Evolutionary conservation across 1,140 invertebrate genomes (phyloP).

Genomic region (Papilio polyxenes): DNA sequence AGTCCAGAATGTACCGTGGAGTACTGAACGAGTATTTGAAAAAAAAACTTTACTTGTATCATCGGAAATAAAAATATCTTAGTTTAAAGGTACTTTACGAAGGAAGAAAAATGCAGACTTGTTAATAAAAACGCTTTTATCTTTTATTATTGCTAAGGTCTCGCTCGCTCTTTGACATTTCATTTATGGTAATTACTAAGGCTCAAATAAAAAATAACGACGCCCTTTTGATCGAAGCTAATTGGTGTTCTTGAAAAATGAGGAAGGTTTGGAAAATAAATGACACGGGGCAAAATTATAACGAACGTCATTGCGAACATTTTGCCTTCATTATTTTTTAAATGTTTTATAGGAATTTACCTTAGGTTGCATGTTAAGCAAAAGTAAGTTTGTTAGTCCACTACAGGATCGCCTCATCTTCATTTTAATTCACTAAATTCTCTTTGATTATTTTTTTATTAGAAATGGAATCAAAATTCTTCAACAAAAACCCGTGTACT

Average conservation of each 20-base stretch:
- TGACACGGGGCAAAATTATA: not conserved
- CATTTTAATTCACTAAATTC: not conserved
- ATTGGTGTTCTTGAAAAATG: conserved; percentile 25
- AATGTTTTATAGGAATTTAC: not conserved
- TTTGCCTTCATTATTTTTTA: not conserved
- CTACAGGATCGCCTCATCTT: not conserved
- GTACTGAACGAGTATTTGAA: not conserved
- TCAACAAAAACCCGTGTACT: not conserved
- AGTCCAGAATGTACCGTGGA: conserved; percentile 19
- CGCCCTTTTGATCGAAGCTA: conserved; percentile 24
- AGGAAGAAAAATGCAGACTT: not conserved
- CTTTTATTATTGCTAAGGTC: conserved; percentile 18
- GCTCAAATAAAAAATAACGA: conserved; percentile 26
- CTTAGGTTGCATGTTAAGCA: no score
- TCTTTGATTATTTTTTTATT: no score
- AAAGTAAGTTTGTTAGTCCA: no score
- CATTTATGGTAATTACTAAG: conserved; percentile 19
- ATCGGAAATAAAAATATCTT: conserved; percentile 10
- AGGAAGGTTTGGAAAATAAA: conserved; percentile 10
- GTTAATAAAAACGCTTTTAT: conserved; percentile 16
- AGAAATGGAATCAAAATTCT: not conserved
- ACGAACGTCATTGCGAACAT: not conserved
- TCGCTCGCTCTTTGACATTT: conserved; percentile 14
- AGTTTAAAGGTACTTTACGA: not conserved
- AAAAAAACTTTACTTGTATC: not conserved